These are phyloP conservation scores for Lamellibrachia columna DNA, from an alignment of 2,888 invertebrate genomes.

Conservation along the genomic window DNA sequence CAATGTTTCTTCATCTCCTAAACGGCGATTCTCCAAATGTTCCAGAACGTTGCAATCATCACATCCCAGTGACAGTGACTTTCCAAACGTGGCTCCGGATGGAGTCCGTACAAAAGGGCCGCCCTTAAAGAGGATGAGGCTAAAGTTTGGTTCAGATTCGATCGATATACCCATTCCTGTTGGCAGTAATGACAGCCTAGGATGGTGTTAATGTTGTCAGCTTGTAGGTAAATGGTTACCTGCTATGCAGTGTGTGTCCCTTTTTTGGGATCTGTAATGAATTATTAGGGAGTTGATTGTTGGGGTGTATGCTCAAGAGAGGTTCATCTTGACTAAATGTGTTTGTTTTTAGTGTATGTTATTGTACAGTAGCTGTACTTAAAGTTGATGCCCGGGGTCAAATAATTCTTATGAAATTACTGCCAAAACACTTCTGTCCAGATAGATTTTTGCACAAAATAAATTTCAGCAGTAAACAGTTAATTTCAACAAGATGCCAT, in stretches of 20 bases:
- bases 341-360: not conserved
- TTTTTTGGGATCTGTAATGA: not conserved
- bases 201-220: not conserved
- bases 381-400: constrained; percentile 3
- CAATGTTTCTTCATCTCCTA: not conserved
- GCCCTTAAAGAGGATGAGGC: not conserved
- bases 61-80: not conserved
- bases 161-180: constrained; percentile 1
- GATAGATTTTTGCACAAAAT: not conserved
- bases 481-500: not conserved
- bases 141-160: not conserved
- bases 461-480: no score
- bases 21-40: not conserved
- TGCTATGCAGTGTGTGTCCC: not conserved
- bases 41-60: not conserved
- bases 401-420: not conserved
- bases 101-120: not conserved
- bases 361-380: not conserved
- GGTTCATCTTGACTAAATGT: not conserved
- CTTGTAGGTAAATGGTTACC: not conserved
- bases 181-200: not conserved
- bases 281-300: not conserved
- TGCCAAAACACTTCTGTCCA: not conserved
- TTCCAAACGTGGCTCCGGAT: not conserved
- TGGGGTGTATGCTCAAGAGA: not conserved